Evolutionary conservation across 2,113 vertebrate genomes (phyloP).

Genomic region (Lipophrys pholis): DNA sequence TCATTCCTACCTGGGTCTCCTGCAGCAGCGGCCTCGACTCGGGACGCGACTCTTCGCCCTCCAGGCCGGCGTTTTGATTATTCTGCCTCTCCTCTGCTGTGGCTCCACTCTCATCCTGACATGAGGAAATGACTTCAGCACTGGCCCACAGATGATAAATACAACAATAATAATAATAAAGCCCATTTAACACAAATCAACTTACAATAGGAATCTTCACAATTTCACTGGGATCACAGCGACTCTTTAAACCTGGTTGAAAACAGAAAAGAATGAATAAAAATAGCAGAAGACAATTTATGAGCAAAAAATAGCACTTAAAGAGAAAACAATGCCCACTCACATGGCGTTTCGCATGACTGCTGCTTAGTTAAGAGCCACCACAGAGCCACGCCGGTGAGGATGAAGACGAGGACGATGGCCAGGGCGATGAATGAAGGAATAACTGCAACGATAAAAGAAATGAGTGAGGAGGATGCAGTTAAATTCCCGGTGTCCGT

Average conservation of each 20-base stretch:
- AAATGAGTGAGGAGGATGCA: background rate
- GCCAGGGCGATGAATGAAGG: constrained; percentile 16
- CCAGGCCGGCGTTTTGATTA: constrained; percentile 75
- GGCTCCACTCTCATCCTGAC: constrained; percentile 69
- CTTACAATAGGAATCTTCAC: constrained; percentile 85
- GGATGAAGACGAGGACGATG: background rate
- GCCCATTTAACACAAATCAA: background rate
- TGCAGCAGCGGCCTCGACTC: constrained; percentile 82
- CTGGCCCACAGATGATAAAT: background rate
- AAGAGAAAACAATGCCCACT: constrained; percentile 27
- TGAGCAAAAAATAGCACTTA: background rate
- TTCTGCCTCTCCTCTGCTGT: constrained; percentile 81
- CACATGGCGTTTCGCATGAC: constrained; percentile 54
- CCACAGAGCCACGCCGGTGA: background rate
- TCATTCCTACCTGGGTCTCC: constrained; percentile 75
- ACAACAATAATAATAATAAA: background rate
- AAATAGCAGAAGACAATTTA: background rate
- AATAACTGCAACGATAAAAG: constrained; percentile 40
- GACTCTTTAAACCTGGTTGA: constrained; percentile 61
- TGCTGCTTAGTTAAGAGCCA: constrained; percentile 40
- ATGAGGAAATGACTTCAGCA: background rate
- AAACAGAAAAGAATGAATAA: background rate
- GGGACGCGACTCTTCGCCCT: constrained; percentile 74
- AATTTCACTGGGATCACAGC: constrained; percentile 64
- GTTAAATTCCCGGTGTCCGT: no score